Evolutionary conservation across 2,797 vertebrate genomes (phyloP), one percentile per base, ranked within the genome.

Genomic region (Amblyraja radiata): DNA sequence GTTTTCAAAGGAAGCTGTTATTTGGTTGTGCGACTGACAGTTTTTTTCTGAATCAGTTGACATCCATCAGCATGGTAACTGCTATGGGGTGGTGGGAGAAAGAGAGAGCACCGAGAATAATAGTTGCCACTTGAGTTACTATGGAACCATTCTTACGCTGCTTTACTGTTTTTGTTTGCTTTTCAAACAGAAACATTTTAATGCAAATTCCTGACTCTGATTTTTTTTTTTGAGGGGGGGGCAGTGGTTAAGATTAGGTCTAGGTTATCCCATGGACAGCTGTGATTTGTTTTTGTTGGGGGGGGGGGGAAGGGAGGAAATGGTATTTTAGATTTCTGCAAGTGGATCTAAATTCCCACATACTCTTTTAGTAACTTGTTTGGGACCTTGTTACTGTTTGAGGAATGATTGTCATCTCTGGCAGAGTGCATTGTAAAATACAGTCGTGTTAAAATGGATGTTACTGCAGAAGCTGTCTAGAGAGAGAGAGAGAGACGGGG

Each of bases 281-380:
- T 46, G 28, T 83, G 25, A 68, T 88, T 68, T 65, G 18, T 74
- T 74, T 65, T 83, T 58, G 23, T 58, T 9, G 36, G n/a, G 6
- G 28, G n/a, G n/a, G 46, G 46, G 32, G 32, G 32, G 46, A 46
- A 63, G 65, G 46, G 46, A 63, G 65, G 68, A 63, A 88, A 88
- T 88, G 84, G 84, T 88, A 68, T 63, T 88, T 86, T 68, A 88
- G 61, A 68, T 88, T 88, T 88, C 61, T 88, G 84, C n/a, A 88
- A 88, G 61, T 65, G 84, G 58, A 9, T 88, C 84, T 32, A n/a
- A 88, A 9, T 88, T 88, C n/a, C 46, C 65, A n/a, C 18, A 21
- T 74, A 6, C 11, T 61, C 13, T n/a, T n/a, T 84, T 61, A 8
- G 5, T 36, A 68, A 68, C n/a, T 68, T 86, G n/a, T 54, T 68